Conservation (phyloP, 2,888 invertebrate species). For the Pristionchus arcanus region DNA sequence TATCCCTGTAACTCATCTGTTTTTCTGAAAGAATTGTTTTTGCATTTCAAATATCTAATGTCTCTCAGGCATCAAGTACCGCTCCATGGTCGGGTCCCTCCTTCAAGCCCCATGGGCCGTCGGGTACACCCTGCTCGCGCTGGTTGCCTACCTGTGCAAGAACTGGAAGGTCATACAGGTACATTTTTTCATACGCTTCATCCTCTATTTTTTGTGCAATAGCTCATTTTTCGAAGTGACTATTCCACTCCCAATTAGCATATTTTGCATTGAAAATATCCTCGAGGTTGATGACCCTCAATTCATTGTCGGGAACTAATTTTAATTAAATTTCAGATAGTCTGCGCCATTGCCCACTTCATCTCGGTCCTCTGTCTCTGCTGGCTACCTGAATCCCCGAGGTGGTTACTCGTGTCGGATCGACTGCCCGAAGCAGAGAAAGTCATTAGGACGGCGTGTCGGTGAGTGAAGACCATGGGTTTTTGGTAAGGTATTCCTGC, state of each 20-base stretch:
- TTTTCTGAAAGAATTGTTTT: background rate
- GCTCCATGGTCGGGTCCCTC: slow-evolving; percentile 78
- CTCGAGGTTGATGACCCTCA: background rate
- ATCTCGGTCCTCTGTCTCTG: slow-evolving; percentile 76
- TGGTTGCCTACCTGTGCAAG: slow-evolving; percentile 77
- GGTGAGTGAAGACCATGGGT: too few relatives aligned
- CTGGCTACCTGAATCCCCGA: slow-evolving; percentile 78
- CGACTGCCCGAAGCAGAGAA: slow-evolving; percentile 78
- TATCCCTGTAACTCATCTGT: background rate
- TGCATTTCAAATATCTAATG: too few relatives aligned
- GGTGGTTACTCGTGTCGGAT: slow-evolving; percentile 77
- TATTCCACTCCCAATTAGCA: background rate
- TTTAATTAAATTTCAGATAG: slow-evolving; percentile 64
- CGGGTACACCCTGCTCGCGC: slow-evolving; percentile 78
- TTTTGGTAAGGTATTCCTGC: too few relatives aligned
- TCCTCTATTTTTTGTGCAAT: slow-evolving; percentile 69
- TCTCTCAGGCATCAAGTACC: slow-evolving; percentile 68
- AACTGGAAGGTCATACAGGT: slow-evolving; percentile 78
- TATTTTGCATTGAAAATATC: background rate
- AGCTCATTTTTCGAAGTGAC: too few relatives aligned
- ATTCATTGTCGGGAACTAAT: too few relatives aligned
- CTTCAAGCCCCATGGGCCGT: slow-evolving; percentile 79
- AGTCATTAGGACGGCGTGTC: slow-evolving; percentile 77
- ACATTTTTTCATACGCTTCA: too few relatives aligned
- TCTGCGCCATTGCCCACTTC: slow-evolving; percentile 78